Evolutionary conservation across 2,797 vertebrate genomes (phyloP).

Genomic region (Ctenosaura bakeri): DNA sequence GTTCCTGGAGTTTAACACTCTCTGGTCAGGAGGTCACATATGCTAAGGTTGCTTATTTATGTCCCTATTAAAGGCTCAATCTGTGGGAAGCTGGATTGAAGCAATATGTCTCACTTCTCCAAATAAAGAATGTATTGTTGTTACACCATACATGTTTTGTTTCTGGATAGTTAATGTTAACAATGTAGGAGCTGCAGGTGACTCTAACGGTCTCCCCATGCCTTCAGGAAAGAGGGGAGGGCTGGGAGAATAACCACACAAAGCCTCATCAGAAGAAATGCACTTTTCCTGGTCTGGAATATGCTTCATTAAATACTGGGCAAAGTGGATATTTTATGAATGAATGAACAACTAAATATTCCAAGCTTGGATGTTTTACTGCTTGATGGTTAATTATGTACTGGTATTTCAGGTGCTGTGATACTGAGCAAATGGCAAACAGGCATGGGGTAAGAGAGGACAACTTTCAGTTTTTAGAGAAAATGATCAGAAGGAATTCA

Average conservation of each 20-base stretch:
- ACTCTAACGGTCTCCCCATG: conserved; percentile 44
- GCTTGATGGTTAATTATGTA: conserved; percentile 44
- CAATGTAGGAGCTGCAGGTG: conserved; percentile 62
- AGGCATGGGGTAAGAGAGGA: conserved; percentile 29
- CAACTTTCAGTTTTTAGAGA: background rate
- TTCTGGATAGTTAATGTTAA: conserved; percentile 72
- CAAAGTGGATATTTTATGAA: conserved; percentile 43
- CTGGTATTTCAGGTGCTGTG: conserved; percentile 41
- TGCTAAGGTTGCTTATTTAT: conserved; percentile 81
- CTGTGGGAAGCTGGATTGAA: conserved; percentile 75
- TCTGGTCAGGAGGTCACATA: conserved; percentile 80
- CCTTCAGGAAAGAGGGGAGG: conserved; percentile 38
- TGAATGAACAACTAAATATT: conserved; percentile 52
- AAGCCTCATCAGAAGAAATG: conserved; percentile 56
- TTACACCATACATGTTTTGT: conserved; percentile 61
- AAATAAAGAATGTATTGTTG: conserved; percentile 75
- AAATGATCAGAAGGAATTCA: background rate
- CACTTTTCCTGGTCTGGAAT: conserved; percentile 53
- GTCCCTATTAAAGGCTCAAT: conserved; percentile 75
- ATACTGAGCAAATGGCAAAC: conserved; percentile 17
- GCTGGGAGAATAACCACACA: conserved; percentile 9
- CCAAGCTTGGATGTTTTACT: conserved; percentile 37
- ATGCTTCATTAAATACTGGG: conserved; percentile 57
- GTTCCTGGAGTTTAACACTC: conserved; percentile 81
- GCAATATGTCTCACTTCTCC: conserved; percentile 68